Evolutionary conservation across 2,113 vertebrate species (phyloP).

Genomic region (Brachypodius melanocephalos): DNA sequence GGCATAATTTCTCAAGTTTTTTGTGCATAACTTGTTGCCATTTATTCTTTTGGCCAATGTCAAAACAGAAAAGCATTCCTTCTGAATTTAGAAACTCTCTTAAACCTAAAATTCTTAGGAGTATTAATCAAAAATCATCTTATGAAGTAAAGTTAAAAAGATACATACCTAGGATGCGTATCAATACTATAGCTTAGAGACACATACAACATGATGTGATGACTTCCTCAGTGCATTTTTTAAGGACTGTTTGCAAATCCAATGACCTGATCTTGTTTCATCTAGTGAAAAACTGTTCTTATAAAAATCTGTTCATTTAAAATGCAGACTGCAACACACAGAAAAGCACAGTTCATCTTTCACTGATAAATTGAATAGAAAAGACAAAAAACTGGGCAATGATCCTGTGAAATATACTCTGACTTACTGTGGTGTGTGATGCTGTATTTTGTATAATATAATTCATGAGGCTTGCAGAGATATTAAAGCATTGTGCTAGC

Average conservation of each 20-base stretch:
- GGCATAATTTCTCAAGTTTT: neutral
- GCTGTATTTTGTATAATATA: neutral
- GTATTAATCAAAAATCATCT: neutral
- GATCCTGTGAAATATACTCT: conserved; percentile 2
- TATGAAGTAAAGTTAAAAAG: neutral
- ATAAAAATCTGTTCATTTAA: neutral
- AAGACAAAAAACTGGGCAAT: neutral
- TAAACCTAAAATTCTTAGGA: neutral
- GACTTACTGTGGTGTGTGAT: neutral
- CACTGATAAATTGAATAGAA: conserved; percentile 20
- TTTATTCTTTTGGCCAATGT: neutral
- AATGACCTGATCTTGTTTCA: neutral
- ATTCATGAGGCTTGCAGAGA: conserved; percentile 7
- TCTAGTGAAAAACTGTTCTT: neutral
- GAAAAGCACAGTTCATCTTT: neutral
- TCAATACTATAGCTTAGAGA: neutral
- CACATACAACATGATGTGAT: neutral
- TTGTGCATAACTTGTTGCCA: neutral
- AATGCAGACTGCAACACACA: neutral
- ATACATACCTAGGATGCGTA: neutral
- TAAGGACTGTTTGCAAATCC: neutral
- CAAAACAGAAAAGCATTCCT: neutral
- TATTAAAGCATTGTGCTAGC: neutral
- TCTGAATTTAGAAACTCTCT: neutral
- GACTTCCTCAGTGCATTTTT: neutral